Evolutionary conservation across 2,113 vertebrate genomes (phyloP).

Genomic region (Romanogobio albipinnatus): DNA sequence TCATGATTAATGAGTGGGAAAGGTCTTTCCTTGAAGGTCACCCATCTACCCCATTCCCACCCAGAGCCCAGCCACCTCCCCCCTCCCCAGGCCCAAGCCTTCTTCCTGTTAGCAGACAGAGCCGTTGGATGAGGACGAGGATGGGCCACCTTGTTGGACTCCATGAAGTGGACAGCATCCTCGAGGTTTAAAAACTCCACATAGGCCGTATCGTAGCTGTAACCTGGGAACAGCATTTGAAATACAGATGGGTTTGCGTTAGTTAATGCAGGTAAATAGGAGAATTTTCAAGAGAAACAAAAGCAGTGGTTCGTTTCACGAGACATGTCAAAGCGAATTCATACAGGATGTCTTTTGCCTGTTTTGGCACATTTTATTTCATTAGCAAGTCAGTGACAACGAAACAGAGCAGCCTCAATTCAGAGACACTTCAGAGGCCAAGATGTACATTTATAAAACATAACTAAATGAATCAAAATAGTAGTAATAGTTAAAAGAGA

Average conservation of each 20-base stretch:
- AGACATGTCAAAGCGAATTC: conserved; percentile 47
- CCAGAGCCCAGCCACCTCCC: conserved; percentile 62
- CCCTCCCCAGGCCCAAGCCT: conserved; percentile 83
- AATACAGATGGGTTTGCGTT: conserved; percentile 99
- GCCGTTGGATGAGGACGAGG: conserved; percentile 94
- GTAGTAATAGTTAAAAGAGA: background rate
- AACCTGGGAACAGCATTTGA: conserved; percentile 99
- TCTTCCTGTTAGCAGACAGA: conserved; percentile 80
- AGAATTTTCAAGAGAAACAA: conserved; percentile 63
- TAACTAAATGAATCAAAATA: background rate
- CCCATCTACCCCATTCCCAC: conserved; percentile 49
- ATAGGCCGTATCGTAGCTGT: conserved; percentile 99
- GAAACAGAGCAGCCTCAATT: conserved; percentile 6
- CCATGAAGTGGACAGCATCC: conserved; percentile 99
- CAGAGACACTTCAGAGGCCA: background rate
- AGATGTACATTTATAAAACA: background rate
- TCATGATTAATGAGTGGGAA: conserved; percentile 9
- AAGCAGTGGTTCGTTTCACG: conserved; percentile 43
- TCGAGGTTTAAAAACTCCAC: conserved; percentile 99
- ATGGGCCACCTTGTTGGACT: conserved; percentile 99
- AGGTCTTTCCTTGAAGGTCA: conserved; percentile 14
- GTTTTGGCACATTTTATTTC: conserved; percentile 26
- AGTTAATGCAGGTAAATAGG: conserved; percentile 84
- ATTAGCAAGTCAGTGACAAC: background rate
- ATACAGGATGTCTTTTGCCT: conserved; percentile 13